These are phyloP conservation scores for Egretta garzetta DNA, from an alignment of 2,113 vertebrate species.

Conservation along the genomic window DNA sequence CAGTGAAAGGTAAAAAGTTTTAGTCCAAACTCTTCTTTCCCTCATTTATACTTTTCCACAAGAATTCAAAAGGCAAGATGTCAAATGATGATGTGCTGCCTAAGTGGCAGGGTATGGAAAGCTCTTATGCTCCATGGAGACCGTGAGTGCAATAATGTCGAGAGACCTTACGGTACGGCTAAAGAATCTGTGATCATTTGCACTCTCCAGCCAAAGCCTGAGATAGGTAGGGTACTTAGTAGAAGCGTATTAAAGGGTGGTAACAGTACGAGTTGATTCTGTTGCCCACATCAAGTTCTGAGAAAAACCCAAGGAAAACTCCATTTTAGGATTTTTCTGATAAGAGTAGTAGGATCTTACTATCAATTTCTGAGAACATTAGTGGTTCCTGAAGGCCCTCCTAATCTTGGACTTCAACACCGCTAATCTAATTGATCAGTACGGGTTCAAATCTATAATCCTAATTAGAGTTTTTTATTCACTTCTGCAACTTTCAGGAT, in stretches of 20 bases:
- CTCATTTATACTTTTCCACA: background rate
- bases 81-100: background rate
- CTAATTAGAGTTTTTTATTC: background rate
- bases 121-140: background rate
- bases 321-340: background rate
- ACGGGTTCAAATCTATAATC: background rate
- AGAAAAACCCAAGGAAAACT: background rate
- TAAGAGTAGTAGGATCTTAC: background rate
- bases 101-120: background rate
- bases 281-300: background rate
- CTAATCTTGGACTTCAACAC: background rate
- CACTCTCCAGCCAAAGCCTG: background rate
- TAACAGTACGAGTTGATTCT: background rate
- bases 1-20: background rate
- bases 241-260: background rate
- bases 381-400: background rate
- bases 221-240: background rate
- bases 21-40: background rate
- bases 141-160: rapidly evolving
- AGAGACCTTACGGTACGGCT: rapidly evolving
- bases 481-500: background rate
- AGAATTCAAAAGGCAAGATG: background rate
- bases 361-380: background rate
- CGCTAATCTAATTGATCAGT: background rate
- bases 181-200: background rate